Conservation (phyloP, 1,140 invertebrate genomes). For the Pentalonia nigronervosa region DNA sequence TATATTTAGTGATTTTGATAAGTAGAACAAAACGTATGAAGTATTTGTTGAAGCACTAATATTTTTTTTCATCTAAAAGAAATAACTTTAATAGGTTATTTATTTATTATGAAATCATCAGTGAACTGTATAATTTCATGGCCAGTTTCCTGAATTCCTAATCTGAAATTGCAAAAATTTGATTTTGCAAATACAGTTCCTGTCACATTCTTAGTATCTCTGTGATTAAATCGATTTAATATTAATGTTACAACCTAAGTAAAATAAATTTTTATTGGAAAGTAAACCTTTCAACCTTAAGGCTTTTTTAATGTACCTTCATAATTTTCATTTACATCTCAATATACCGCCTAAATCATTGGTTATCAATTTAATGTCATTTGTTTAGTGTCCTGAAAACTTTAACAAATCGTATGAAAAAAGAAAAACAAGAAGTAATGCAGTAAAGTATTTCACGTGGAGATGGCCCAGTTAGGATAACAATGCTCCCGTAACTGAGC, state of each 20-base stretch:
- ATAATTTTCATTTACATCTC: neutral
- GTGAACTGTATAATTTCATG: constrained; percentile 15
- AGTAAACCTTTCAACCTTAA: neutral
- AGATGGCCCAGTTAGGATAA: constrained; percentile 57
- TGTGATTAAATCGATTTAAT: neutral
- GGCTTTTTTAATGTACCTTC: neutral
- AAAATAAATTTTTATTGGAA: neutral
- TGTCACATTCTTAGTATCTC: neutral
- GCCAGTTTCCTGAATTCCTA: neutral
- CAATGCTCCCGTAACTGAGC: constrained; percentile 34
- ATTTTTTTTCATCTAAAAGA: neutral
- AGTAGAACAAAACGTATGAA: constrained; percentile 46
- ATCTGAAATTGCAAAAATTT: constrained; percentile 10
- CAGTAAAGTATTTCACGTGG: constrained; percentile 39
- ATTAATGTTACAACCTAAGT: neutral
- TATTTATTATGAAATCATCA: neutral
- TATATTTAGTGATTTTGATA: constrained; percentile 43
- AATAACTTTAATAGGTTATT: neutral
- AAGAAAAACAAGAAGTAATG: neutral
- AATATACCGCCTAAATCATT: neutral
- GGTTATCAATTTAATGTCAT: neutral
- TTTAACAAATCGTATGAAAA: neutral
- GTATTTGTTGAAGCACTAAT: constrained; percentile 45
- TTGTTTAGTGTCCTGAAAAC: neutral
- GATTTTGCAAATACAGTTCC: neutral